These are phyloP conservation scores for Prunella fulvescens DNA, from an alignment of 2,113 vertebrate species.

Conservation along the genomic window DNA sequence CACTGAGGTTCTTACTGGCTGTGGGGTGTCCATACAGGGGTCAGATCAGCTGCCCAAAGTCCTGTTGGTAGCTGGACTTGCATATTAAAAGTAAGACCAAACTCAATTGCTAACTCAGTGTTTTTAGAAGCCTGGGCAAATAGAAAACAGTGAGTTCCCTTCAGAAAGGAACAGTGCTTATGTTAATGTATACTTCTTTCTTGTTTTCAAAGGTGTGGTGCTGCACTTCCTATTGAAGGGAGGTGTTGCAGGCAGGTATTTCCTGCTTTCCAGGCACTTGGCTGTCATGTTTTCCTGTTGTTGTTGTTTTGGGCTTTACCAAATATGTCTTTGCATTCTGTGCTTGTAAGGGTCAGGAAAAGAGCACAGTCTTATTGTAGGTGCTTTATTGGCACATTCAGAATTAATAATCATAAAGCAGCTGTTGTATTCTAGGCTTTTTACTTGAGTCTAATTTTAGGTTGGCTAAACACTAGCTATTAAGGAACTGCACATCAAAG, in stretches of 20 bases:
- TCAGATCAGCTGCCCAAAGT: not conserved
- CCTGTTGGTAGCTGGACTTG: not conserved
- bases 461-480: not conserved
- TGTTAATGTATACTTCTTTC: not conserved
- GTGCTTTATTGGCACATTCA: not conserved
- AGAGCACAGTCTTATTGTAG: not conserved
- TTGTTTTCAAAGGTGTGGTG: not conserved
- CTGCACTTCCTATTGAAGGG: not conserved
- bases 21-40: not conserved
- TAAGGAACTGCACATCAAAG: not conserved
- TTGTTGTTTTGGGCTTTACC: not conserved
- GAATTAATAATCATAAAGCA: not conserved
- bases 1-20: not conserved
- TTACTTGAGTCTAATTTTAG: not conserved
- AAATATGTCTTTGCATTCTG: not conserved
- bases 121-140: not conserved
- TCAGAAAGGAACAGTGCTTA: not conserved
- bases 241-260: not conserved
- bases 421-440: not conserved
- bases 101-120: not conserved
- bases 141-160: not conserved
- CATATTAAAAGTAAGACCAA: not conserved
- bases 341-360: not conserved
- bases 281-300: not conserved
- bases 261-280: not conserved